A percentile compares a stretch with the other conserved stretches of the same genome.
Conservation (phyloP, 2,113 vertebrate species). For the Polypterus senegalus region DNA sequence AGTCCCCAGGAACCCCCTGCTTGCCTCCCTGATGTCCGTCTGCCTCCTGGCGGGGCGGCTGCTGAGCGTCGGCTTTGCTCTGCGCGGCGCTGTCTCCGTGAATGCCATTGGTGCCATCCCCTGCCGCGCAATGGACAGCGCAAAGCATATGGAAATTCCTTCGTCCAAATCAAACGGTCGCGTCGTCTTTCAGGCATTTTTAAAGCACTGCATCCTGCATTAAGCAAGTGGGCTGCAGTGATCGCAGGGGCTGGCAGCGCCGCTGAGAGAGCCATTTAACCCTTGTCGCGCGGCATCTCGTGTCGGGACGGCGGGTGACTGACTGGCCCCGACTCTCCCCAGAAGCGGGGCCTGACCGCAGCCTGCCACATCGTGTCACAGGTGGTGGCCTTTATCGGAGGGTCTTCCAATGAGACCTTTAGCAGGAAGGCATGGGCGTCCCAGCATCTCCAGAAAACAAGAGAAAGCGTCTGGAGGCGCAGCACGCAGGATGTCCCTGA, state of each 20-base stretch:
- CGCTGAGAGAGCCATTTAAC: too few species aligned
- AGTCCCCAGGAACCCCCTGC: conserved; percentile 22
- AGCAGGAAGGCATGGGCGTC: too few species aligned
- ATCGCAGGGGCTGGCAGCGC: background rate
- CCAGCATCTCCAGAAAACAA: too few species aligned
- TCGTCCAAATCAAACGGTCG: conserved; percentile 27
- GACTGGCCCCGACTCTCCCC: too few species aligned
- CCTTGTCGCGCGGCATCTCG: too few species aligned
- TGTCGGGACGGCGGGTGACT: too few species aligned
- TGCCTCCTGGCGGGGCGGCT: conserved; percentile 16
- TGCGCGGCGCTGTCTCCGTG: conserved; percentile 36
- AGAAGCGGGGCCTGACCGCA: too few species aligned
- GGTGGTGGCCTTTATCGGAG: too few species aligned
- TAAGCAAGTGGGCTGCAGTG: background rate
- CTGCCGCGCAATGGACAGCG: conserved; percentile 31
- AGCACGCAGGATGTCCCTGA: too few species aligned
- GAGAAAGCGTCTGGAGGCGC: too few species aligned
- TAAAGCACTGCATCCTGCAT: background rate
- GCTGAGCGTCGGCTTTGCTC: conserved; percentile 27
- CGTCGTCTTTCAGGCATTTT: conserved; percentile 37
- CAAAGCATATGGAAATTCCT: conserved; percentile 37
- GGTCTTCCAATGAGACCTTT: too few species aligned
- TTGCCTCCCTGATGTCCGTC: conserved; percentile 24
- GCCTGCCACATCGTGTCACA: too few species aligned
- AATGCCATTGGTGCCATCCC: conserved; percentile 38